Evolutionary conservation across 2,888 invertebrate species (phyloP).

Genomic region (Tenthredo mesomela): DNA sequence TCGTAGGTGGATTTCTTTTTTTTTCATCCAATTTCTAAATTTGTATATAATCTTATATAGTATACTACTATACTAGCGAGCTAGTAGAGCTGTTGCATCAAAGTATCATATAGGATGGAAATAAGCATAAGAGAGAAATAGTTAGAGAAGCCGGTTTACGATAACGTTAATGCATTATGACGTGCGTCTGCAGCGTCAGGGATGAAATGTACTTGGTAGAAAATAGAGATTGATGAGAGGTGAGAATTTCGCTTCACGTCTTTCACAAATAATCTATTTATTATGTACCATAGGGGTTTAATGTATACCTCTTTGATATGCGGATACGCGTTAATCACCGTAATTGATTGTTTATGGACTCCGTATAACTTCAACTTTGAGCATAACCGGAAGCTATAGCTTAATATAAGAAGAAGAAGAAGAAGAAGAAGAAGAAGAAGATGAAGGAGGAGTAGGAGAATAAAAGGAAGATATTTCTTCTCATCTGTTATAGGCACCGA

Average conservation of each 20-base stretch:
- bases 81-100: background rate
- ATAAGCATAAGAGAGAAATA: background rate
- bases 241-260: slow-evolving; percentile 58
- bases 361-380: background rate
- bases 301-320: slow-evolving; percentile 3
- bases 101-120: background rate
- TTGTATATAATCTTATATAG: background rate
- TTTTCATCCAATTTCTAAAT: background rate
- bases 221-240: slow-evolving; percentile 64
- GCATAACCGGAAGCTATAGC: background rate
- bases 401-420: background rate
- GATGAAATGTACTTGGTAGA: slow-evolving; percentile 59
- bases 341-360: slow-evolving; percentile 24
- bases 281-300: slow-evolving; percentile 58
- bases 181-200: slow-evolving; percentile 53
- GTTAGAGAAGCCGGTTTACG: slow-evolving; percentile 55
- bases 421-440: too few relatives aligned
- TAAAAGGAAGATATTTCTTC: background rate
- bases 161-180: slow-evolving; percentile 60
- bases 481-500: background rate
- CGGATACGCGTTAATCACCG: slow-evolving; percentile 30
- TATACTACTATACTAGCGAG: too few relatives aligned
- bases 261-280: slow-evolving; percentile 64
- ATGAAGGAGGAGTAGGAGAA: background rate
- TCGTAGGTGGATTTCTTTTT: background rate